Base-by-base conservation (phyloP, 2,113 vertebrate species). In the Eonycteris spelaea region DNA sequence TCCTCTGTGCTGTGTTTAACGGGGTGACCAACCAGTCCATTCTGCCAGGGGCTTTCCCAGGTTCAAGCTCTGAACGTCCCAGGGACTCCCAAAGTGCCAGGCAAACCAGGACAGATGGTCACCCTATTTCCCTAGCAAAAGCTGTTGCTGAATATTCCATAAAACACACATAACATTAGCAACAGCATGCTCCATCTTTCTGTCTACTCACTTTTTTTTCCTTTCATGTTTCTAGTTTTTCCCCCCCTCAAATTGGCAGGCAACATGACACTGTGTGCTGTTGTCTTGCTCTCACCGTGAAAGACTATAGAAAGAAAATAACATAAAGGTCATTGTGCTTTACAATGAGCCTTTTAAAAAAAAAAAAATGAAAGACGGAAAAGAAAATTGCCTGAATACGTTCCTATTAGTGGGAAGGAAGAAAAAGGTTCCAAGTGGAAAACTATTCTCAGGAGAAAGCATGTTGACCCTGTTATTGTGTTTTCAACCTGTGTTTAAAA, bases 301-400 rank as follows among this genome's bases (percentile, higher is more conserved):
- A 73, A 68, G 45, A 82, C 24, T 22, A 86, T 3, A 45, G 35
- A 86, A 87, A 91, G 71, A 45, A 83, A 83, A 95, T 78, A 45
- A 82, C 11, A 8, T 40, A 95, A 94, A 97, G 96, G 95, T 95
- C 95, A 67, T 22, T 45, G 70, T 61, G 87, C 87, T 96, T 96
- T 71, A 65, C 95, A 96, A 96, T 67, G 65, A 88, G 59, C 59
- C 87, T 94, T 95, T 33, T 77, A 7, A 82, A 63, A 43, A 38
- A 68, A 95, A 74, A 92, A 79, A 92, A 74, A 78, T 10, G 59
- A n/a, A 78, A 80, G 59, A 67, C 82, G 74, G 61, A 33, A 85
- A 94, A 90, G 94, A 55, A 95, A 97, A 95, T 79, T 92, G 80
- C 71, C 87, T 85, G 87, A 75, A 92, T 71, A 38, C 87, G 90